These are phyloP conservation scores for Drosophila aldrichi DNA, from an alignment of 2,888 invertebrate species.

Conservation along the genomic window DNA sequence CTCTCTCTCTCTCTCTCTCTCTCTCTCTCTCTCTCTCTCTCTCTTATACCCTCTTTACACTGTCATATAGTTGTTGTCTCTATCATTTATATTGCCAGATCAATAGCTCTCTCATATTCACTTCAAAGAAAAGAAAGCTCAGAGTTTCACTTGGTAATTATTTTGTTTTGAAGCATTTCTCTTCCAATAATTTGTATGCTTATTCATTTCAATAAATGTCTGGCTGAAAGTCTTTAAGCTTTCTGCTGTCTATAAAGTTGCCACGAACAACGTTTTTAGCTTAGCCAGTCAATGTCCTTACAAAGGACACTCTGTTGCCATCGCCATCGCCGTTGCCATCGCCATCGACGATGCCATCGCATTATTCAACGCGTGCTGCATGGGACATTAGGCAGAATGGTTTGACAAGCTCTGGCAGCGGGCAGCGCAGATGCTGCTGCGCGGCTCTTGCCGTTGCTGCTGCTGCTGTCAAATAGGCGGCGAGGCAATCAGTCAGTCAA, in stretches of 20 bases:
- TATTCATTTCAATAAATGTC: conserved; percentile 1
- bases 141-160: background rate
- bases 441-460: conserved; percentile 9
- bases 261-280: conserved; percentile 3
- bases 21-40: no score
- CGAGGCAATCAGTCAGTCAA: conserved; percentile 68
- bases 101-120: background rate
- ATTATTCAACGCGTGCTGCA: conserved; percentile 56
- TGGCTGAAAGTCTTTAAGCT: conserved; percentile 1
- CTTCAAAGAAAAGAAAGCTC: background rate
- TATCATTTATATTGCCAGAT: conserved; percentile 1
- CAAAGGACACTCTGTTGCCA: conserved; percentile 18
- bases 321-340: conserved; percentile 40
- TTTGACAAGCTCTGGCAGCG: conserved; percentile 2
- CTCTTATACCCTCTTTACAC: background rate
- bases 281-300: conserved; percentile 16
- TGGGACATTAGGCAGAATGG: conserved; percentile 39
- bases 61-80: conserved; percentile 11
- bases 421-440: conserved; percentile 51
- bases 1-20: background rate
- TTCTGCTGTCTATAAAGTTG: conserved; percentile 3
- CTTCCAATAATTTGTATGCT: background rate
- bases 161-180: background rate
- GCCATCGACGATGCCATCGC: conserved; percentile 40
- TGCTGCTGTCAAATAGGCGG: conserved; percentile 58